phyloP scores from a whole-genome alignment of 2,113 vertebrate genomes.

The Blennius ocellaris region DNA sequence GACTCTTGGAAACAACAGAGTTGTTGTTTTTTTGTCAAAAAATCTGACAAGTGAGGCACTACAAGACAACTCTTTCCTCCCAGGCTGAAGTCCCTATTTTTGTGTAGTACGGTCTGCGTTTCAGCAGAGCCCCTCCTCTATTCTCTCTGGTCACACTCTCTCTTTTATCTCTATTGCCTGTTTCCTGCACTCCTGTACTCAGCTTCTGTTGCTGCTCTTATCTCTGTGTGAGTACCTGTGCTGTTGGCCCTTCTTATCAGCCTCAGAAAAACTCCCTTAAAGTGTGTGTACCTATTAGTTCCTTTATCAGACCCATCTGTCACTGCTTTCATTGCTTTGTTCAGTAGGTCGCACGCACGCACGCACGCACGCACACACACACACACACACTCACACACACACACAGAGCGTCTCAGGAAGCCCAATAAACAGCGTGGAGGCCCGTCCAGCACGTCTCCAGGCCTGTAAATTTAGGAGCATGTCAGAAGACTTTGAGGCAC shows the following conservation, averaged over 20 bases:
- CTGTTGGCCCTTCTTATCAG: constrained; percentile 64
- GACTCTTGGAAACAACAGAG: neutral
- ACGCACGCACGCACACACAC: constrained; percentile 19
- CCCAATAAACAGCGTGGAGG: constrained; percentile 51
- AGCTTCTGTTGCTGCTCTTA: constrained; percentile 69
- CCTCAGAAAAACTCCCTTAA: constrained; percentile 39
- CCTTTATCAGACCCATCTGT: constrained; percentile 73
- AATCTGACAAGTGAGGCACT: constrained; percentile 16
- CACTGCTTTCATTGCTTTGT: constrained; percentile 62
- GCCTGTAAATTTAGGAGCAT: constrained; percentile 63
- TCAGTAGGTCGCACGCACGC: constrained; percentile 13
- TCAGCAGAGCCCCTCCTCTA: neutral
- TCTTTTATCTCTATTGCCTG: constrained; percentile 59
- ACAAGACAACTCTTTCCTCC: constrained; percentile 6
- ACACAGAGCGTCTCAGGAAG: constrained; percentile 14
- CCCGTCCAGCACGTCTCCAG: constrained; percentile 47
- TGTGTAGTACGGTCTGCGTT: neutral
- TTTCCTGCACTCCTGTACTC: constrained; percentile 52
- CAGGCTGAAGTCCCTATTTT: constrained; percentile 7
- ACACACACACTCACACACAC: constrained; percentile 12
- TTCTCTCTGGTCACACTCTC: constrained; percentile 1
- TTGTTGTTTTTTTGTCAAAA: constrained; percentile 22
- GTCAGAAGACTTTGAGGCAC: constrained; percentile 45
- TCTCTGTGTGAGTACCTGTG: constrained; percentile 45
- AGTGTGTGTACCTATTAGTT: constrained; percentile 59